Conservation (phyloP, 2,888 invertebrate species). For the Cantharis nigra region DNA sequence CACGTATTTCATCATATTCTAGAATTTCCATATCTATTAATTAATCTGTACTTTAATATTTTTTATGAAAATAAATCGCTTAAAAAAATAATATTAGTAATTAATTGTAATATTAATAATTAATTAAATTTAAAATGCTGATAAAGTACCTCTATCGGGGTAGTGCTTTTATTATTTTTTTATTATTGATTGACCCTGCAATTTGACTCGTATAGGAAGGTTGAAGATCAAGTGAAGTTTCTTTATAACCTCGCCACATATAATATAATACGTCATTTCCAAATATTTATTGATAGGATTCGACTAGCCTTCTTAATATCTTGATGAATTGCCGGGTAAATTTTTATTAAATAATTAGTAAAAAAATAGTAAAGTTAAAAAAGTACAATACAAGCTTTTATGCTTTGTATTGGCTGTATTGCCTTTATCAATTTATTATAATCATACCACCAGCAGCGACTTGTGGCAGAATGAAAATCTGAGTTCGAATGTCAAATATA, state of each 20-base stretch:
- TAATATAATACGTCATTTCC: not conserved
- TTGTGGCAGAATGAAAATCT: too few relatives aligned
- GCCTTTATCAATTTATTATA: too few relatives aligned
- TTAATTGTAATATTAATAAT: too few relatives aligned
- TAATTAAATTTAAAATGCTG: too few relatives aligned
- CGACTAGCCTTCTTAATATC: too few relatives aligned
- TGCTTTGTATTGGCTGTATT: too few relatives aligned
- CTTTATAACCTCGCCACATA: not conserved
- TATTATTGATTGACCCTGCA: not conserved
- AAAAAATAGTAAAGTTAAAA: not conserved
- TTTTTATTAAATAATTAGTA: too few relatives aligned
- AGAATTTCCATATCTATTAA: not conserved
- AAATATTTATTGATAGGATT: not conserved
- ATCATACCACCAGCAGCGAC: too few relatives aligned
- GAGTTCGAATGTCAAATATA: too few relatives aligned
- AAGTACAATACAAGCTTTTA: too few relatives aligned
- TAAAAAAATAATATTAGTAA: not conserved
- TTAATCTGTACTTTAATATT: not conserved
- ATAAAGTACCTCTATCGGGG: not conserved
- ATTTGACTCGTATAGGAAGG: not conserved
- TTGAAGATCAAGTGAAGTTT: not conserved
- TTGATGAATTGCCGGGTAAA: too few relatives aligned
- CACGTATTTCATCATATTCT: not conserved
- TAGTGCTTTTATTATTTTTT: not conserved
- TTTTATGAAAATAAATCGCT: not conserved